Evolutionary conservation across 2,797 vertebrate species (phyloP), one percentile per base, ranked within the genome.

Genomic region (Hypotaenidia philippensis): DNA sequence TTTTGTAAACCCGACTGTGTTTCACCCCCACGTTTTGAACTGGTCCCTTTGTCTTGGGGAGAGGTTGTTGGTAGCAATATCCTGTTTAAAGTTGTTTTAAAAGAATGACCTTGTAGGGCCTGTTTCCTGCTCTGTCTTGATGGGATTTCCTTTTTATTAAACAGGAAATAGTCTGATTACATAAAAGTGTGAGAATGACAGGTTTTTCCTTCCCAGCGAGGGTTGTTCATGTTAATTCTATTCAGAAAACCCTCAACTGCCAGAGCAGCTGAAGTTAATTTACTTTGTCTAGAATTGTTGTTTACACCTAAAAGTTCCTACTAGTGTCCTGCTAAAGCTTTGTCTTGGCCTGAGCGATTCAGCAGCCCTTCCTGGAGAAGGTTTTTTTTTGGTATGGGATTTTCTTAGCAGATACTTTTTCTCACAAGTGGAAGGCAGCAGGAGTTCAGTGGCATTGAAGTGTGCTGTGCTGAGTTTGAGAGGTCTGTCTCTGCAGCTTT

Each of bases 181-280:
- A 96, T 78, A 69, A 65, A 96, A 96, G 94, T 97, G 96, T 95
- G 96, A 97, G 95, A 96, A 95, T 96, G 94, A 96, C 92, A 91
- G 89, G 89, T 83, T 89, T 95, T 96, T 91, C 93, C 91, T 97
- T 96, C 94, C 94, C 94, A 83, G 61, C 0, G 5, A 94, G 52
- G 60, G 59, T 72, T 93, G 89, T 95, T 95, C 89, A 55, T 76
- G 32, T 47, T 96, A 77, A 91, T 96, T 91, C 89, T 91, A 90
- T 95, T 93, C 85, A 93, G 69, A 89, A 89, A 93, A 59, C 5
- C 20, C 69, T 78, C 89, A 57, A 61, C 89, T 86, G 72, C 92
- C 74, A 76, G 63, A 88, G 83, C 91, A 93, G 90, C 94, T 94
- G 91, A 92, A 94, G 92, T 93, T 94, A 83, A 95, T 93, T 92